A percentile compares a stretch with the other conserved stretches of the same genome.
phyloP scores from a whole-genome alignment of 2,888 invertebrate genomes.

The Meandrusa payeni region DNA sequence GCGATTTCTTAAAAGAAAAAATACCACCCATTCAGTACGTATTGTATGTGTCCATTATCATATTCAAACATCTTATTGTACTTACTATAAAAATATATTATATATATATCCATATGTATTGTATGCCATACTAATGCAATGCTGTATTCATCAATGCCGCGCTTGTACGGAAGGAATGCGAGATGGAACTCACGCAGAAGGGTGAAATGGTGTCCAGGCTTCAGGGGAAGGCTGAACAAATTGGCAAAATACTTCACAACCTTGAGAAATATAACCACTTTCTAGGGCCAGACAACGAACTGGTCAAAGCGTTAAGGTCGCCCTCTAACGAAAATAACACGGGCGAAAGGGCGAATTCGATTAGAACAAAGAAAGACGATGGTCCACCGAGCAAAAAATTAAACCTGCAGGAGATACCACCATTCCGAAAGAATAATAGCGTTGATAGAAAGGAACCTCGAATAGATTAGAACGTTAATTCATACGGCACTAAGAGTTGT shows the following conservation, averaged over 20 bases:
- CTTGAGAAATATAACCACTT: conserved; percentile 92
- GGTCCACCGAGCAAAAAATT: conserved; percentile 78
- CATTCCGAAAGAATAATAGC: conserved; percentile 59
- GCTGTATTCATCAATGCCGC: conserved; percentile 73
- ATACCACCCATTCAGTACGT: conserved; percentile 2
- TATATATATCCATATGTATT: conserved; percentile 6
- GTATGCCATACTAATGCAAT: conserved; percentile 59
- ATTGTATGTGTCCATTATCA: conserved; percentile 1
- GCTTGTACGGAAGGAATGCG: conserved; percentile 89
- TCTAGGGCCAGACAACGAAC: conserved; percentile 81
- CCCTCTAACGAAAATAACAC: conserved; percentile 64
- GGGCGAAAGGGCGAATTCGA: conserved; percentile 61
- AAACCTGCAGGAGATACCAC: conserved; percentile 79
- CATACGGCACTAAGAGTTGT: background rate
- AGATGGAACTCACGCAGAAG: conserved; percentile 96
- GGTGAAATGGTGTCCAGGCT: conserved; percentile 97
- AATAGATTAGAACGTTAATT: conserved; percentile 35
- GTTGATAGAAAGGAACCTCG: conserved; percentile 48
- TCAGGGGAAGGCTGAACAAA: conserved; percentile 96
- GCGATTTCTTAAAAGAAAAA: background rate
- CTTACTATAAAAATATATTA: background rate
- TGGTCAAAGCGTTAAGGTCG: conserved; percentile 73
- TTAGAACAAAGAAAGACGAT: conserved; percentile 74
- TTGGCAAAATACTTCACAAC: conserved; percentile 95
- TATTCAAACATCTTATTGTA: conserved; percentile 3